Evolutionary conservation across 2,797 vertebrate genomes (phyloP).

Genomic region (Pipistrellus pipistrellus): DNA sequence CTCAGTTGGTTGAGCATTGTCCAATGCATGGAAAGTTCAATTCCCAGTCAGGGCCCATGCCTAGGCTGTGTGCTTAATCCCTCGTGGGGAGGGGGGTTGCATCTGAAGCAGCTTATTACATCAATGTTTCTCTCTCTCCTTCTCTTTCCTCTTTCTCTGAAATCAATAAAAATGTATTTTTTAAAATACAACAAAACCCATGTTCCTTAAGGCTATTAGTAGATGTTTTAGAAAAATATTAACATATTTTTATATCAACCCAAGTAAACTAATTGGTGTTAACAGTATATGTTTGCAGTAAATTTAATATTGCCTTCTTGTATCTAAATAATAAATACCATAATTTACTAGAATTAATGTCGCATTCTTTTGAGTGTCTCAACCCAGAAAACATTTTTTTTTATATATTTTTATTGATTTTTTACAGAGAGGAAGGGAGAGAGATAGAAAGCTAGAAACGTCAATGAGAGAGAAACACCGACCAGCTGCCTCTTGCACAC

Average conservation of each 20-base stretch:
- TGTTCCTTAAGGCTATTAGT: not conserved
- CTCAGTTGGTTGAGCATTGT: too few species aligned
- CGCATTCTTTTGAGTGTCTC: not conserved
- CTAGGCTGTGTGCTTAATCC: too few species aligned
- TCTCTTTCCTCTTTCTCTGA: not conserved
- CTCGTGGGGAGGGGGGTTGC: too few species aligned
- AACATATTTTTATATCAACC: constrained; percentile 16
- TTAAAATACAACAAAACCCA: not conserved
- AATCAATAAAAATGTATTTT: not conserved
- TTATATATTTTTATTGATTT: too few species aligned
- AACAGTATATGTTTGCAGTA: not conserved
- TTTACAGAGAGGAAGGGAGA: too few species aligned
- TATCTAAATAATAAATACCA: not conserved
- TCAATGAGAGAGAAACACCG: too few species aligned
- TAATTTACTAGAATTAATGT: constrained; percentile 23
- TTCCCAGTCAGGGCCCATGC: too few species aligned
- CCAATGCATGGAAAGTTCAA: too few species aligned
- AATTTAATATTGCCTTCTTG: not conserved
- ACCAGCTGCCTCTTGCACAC: too few species aligned
- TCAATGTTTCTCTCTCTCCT: not conserved
- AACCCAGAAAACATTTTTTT: constrained; percentile 8
- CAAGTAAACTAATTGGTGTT: not conserved
- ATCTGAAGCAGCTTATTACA: not conserved
- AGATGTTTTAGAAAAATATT: not conserved
- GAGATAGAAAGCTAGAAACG: too few species aligned